Conservation (phyloP, 2,797 vertebrate species). For the Pangasius larnaudii region DNA sequence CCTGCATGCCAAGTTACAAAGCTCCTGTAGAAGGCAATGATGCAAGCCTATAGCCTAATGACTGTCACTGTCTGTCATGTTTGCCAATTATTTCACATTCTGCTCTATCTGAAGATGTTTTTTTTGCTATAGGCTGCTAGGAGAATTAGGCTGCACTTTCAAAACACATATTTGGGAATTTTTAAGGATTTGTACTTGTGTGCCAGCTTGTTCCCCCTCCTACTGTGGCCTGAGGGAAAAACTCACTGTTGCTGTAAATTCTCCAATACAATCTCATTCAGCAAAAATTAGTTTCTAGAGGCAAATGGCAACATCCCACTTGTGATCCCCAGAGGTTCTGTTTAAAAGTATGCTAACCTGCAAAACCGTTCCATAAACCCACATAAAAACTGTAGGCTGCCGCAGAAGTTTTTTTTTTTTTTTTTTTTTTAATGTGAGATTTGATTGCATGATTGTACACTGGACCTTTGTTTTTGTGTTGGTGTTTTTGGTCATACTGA, state of each 20-base stretch:
- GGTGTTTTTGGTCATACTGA: not conserved
- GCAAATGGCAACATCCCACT: slow-evolving; percentile 32
- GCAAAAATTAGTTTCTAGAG: slow-evolving; percentile 19
- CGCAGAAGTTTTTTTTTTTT: not conserved
- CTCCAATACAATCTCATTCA: slow-evolving; percentile 31
- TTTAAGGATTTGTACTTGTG: slow-evolving; percentile 19
- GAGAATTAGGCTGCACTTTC: slow-evolving; percentile 16
- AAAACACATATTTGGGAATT: not conserved
- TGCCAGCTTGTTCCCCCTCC: not conserved
- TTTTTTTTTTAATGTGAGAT: slow-evolving; percentile 9
- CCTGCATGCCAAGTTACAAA: not conserved
- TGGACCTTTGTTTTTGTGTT: slow-evolving; percentile 5
- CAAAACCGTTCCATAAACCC: slow-evolving; percentile 23
- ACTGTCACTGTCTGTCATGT: slow-evolving; percentile 5
- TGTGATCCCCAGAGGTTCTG: slow-evolving; percentile 30
- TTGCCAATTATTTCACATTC: not conserved
- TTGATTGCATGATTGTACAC: slow-evolving; percentile 28
- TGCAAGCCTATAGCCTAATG: not conserved
- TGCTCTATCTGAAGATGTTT: slow-evolving; percentile 21
- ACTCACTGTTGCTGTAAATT: slow-evolving; percentile 31
- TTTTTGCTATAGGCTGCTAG: slow-evolving; percentile 11
- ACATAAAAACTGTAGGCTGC: slow-evolving; percentile 16
- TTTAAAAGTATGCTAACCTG: slow-evolving; percentile 30
- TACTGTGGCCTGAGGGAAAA: slow-evolving; percentile 5
- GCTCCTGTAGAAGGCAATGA: not conserved